Conservation (phyloP, 2,888 invertebrate genomes). For the Stenoptilia bipunctidactyla region DNA sequence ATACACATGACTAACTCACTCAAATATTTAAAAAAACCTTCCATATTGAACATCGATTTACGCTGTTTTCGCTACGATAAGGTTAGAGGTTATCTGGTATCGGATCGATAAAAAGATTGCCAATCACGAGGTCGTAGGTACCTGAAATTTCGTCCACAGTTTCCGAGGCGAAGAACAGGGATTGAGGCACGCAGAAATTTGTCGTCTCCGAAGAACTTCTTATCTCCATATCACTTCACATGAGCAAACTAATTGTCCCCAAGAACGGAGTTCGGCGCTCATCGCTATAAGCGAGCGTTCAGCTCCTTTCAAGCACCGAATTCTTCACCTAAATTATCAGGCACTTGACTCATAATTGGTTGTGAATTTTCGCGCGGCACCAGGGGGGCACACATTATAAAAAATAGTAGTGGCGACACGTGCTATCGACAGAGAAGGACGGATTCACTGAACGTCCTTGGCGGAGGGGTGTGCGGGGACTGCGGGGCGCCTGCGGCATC, state of each 20-base stretch:
- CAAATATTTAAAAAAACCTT: too few relatives aligned
- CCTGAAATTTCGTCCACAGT: slow-evolving; percentile 45
- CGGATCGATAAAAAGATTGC: slow-evolving; percentile 5
- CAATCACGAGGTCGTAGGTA: slow-evolving; percentile 25
- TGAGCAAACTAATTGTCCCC: slow-evolving; percentile 52
- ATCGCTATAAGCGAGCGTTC: slow-evolving; percentile 49
- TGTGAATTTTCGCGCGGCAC: slow-evolving; percentile 66
- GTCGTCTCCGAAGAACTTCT: slow-evolving; percentile 44
- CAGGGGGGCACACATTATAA: slow-evolving; percentile 66
- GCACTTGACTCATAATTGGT: slow-evolving; percentile 67
- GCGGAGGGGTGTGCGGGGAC: slow-evolving; percentile 64
- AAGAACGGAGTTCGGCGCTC: slow-evolving; percentile 40
- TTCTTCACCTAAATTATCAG: slow-evolving; percentile 59
- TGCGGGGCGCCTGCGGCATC: slow-evolving; percentile 70
- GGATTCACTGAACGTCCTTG: slow-evolving; percentile 72
- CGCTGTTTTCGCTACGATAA: too few relatives aligned
- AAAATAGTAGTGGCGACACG: slow-evolving; percentile 68
- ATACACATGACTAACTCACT: slow-evolving; percentile 12
- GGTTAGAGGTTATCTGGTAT: slow-evolving; percentile 4
- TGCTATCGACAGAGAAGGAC: slow-evolving; percentile 71
- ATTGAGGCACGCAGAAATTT: slow-evolving; percentile 60
- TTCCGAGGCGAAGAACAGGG: slow-evolving; percentile 45
- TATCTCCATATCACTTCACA: slow-evolving; percentile 66
- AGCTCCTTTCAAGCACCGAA: slow-evolving; percentile 60
- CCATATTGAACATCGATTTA: too few relatives aligned